A percentile compares a stretch with the other conserved stretches of the same genome.
phyloP scores from a whole-genome alignment of 2,113 vertebrate genomes.

The Setophaga petechia region DNA sequence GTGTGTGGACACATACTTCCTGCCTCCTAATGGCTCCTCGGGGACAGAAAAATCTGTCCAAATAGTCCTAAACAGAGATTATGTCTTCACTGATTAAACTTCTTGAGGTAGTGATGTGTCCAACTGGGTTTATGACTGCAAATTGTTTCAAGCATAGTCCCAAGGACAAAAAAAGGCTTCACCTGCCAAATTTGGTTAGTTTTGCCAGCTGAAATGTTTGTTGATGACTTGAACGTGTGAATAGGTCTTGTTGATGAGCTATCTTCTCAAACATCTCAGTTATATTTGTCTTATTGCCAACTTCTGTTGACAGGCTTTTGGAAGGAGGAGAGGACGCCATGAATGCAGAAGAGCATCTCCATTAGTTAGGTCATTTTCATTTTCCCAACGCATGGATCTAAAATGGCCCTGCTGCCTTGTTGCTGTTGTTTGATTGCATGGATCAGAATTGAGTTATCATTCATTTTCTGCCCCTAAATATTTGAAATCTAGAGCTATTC shows the following conservation, averaged over 20 bases:
- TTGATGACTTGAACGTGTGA: neutral
- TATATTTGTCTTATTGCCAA: neutral
- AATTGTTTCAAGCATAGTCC: neutral
- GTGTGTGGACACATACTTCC: neutral
- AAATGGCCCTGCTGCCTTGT: neutral
- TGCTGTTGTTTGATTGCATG: neutral
- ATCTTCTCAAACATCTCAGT: neutral
- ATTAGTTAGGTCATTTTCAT: neutral
- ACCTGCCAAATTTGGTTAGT: neutral
- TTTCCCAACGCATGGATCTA: neutral
- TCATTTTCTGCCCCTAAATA: neutral
- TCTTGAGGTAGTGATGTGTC: neutral
- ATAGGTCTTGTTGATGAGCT: neutral
- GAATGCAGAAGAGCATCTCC: neutral
- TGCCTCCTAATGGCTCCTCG: neutral
- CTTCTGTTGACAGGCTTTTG: neutral
- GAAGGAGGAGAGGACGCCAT: neutral
- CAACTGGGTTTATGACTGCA: neutral
- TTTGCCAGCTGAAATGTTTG: neutral
- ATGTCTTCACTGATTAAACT: neutral
- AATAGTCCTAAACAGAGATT: neutral
- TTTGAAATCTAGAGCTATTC: conserved; percentile 9
- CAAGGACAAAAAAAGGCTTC: neutral
- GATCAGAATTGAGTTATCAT: conserved; percentile 15
- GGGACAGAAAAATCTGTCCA: neutral